Evolutionary conservation across 2,888 invertebrate genomes (phyloP), one percentile per base, ranked within the genome.

Genomic region (Eulithis prunata): DNA sequence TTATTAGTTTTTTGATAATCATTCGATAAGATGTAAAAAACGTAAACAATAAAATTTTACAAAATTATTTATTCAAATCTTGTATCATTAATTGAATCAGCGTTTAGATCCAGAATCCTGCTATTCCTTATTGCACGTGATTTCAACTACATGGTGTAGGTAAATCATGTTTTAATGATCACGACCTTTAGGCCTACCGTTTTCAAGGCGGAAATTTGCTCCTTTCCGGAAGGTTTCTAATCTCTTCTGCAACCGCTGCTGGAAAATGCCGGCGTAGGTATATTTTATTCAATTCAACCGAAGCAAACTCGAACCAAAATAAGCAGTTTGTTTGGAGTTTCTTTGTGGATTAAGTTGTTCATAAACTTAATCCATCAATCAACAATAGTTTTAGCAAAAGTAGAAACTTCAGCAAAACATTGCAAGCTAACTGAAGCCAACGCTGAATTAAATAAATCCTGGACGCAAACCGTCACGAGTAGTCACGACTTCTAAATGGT

Each of bases 361-460:
- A 32, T 32, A n/a, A 38, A 57, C 57, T 36, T 7, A 56, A 55
- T 8, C 36, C 21, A 46, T n/a, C 38, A 36, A 53, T 43, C 55
- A 56, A 58, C 49, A 56, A 52, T 54, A 47, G 62, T 56, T 58
- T 62, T 14, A 47, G 55, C 52, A 38, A 66, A 57, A 65, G 57
- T 7, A 61, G 54, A 51, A 69, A 71, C 61, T 73, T 70, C 32
- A 46, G 12, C 65, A 60, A 68, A 68, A 71, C 66, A 69, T 58
- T 57, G 54, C 49, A 13, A 59, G 61, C 58, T 63, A 72, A 69
- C 68, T 63, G 70, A 68, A 69, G 58, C 64, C 70, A 62, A 59
- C 75, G 72, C 76, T 77, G 74, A 78, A 77, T 79, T 80, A 77
- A 77, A 81, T 81, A 83, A 83, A 82, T 83, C 79, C 64, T 74